phyloP scores from a whole-genome alignment of 2,797 vertebrate genomes.

The Tauraco hartlaubi region DNA sequence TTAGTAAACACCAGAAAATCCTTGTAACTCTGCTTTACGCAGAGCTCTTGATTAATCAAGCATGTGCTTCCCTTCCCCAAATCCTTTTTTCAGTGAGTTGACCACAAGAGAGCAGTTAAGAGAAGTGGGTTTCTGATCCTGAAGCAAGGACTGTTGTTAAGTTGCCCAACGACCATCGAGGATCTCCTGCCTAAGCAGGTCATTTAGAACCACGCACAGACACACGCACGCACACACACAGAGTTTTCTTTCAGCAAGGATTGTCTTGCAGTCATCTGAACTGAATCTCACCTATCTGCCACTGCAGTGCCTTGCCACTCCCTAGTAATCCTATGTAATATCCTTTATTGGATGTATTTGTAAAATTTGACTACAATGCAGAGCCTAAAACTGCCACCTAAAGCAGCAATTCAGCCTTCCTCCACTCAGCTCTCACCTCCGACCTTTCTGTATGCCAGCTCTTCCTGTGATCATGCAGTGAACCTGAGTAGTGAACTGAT shows the following conservation, averaged over 20 bases:
- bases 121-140: conserved; percentile 16
- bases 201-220: not conserved
- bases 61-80: conserved; percentile 40
- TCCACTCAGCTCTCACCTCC: conserved; percentile 49
- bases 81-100: not conserved
- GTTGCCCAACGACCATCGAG: not conserved
- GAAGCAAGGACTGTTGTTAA: not conserved
- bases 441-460: conserved; percentile 58
- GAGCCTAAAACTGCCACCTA: conserved; percentile 27
- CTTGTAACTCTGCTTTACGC: not conserved
- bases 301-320: not conserved
- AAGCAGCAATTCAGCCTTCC: conserved; percentile 45
- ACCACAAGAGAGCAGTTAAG: not conserved
- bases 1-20: conserved; percentile 2
- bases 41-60: not conserved
- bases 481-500: conserved; percentile 24
- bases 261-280: conserved; percentile 31
- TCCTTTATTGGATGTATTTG: not conserved
- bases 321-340: not conserved
- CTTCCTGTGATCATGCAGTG: conserved; percentile 50
- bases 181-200: not conserved
- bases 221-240: not conserved
- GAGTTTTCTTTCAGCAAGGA: conserved; percentile 21
- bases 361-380: not conserved
- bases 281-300: not conserved